A percentile compares a stretch with the other conserved stretches of the same genome.
Conservation (phyloP, 2,113 vertebrate genomes). For the Tursiops truncatus region DNA sequence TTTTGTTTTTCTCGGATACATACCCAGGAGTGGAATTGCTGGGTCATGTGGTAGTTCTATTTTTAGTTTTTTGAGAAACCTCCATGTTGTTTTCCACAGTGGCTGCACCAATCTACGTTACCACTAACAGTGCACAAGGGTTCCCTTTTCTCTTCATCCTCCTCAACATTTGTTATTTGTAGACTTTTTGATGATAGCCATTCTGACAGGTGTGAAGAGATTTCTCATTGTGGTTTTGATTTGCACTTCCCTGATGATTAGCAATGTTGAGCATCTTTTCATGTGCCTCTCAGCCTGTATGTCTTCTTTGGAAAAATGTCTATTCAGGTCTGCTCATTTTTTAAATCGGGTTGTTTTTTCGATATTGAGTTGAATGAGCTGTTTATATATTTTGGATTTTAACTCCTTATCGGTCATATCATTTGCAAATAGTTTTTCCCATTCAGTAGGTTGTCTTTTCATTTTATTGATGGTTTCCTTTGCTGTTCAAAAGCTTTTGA, state of each 20-base stretch:
- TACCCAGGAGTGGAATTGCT: no score
- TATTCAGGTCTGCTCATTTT: not conserved
- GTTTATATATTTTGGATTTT: not conserved
- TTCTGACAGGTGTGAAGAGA: no score
- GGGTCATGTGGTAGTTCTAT: no score
- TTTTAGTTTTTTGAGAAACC: no score
- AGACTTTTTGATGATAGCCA: no score
- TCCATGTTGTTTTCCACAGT: no score
- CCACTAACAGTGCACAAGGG: no score
- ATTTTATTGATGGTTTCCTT: not conserved
- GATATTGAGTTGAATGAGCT: not conserved
- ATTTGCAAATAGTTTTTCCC: not conserved
- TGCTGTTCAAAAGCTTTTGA: not conserved
- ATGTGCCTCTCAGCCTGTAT: not conserved
- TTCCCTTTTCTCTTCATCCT: no score
- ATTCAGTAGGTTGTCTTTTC: not conserved
- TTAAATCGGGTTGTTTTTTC: not conserved
- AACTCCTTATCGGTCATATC: not conserved
- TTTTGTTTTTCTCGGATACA: no score
- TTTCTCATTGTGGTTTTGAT: no score
- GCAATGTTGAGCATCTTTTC: not conserved
- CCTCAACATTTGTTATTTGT: no score
- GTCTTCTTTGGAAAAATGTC: not conserved
- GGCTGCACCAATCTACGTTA: no score
- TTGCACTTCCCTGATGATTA: not conserved